Base-by-base conservation (phyloP, 2,113 vertebrate species). In the Caloenas nicobarica region DNA sequence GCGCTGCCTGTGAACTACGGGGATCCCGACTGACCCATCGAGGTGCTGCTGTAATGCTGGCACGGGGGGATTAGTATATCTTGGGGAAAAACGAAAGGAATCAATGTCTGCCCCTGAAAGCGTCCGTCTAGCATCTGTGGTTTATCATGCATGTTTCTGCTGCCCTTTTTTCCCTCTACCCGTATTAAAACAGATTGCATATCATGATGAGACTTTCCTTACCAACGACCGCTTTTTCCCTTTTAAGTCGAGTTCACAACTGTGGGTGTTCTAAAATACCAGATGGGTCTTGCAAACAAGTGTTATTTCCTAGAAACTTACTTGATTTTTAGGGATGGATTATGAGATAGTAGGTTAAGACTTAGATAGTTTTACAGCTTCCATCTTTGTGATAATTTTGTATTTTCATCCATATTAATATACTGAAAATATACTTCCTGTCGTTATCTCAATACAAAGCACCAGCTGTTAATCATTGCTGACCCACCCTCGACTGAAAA, bases 351-450 rank as follows among this genome's bases (percentile, higher is more conserved):
- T 50, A 95, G 18, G 57, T 68, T 65, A 86, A 80, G 60, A 89
- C 58, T 65, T 40, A 24, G 34, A 42, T n/a, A 82, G 50, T 36
- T 78, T 93, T 85, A 28, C n/a, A 73, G 28, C 60, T 89, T 74
- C 50, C 25, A 73, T 58, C 25, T 80, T 65, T 23, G 29, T 25
- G 74, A 62, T 65, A 89, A 70, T 48, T 90, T 54, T 1, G 5
- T 61, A 71, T 69, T 92, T 95, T 93, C 73, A 91, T 92, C 73
- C 90, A 14, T 54, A 81, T 61, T 82, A 86, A 83, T 91, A 76
- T 24, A 66, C 23, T 76, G 57, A 77, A 95, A 95, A 58, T 78
- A 74, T 28, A 65, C 50, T 85, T 86, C 57, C n/a, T 69, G 73
- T 86, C 51, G 68, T 92, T 58, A 40, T 78, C 44, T 42, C 66